Base-by-base conservation (phyloP, 2,113 vertebrate species). In the Eulemur rufifrons region DNA sequence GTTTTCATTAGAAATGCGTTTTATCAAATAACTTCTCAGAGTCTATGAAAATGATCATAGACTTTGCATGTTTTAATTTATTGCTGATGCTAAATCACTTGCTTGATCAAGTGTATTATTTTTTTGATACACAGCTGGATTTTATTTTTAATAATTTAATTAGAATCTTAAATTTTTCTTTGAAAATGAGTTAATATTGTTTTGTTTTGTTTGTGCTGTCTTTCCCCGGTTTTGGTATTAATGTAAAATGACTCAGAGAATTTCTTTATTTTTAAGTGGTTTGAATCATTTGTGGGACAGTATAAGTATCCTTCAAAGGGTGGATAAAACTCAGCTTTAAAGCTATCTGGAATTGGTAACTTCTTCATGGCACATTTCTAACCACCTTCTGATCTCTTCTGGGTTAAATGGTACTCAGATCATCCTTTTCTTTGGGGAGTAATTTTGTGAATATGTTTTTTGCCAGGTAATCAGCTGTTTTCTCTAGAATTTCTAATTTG, bases 401-500 rank as follows among this genome's bases (percentile, higher is more conserved):
- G 14, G 61, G 42, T 3, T 71, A 59, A 69, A 77, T 13, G 6
- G 29, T 52, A 47, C 34, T 73, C 34, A 59, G 3, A 29, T 68
- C 45, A 39, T 56, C 80, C 29, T 61, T 89, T 83, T 50, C 37
- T 64, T 45, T 15, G 12, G 5, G 76, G 25, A 3, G 9, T 34
- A 71, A 66, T 82, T 86, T 73, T 71, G 39, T 83, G 61, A 77
- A 66, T 34, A 64, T 52, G 37, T 76, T 27, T 87, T 87, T 93
- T 73, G 8, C 76, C 61, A 92, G 27, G 6, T n/a, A 73, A 56
- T 93, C 37, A 74, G 27, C 12, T 37, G 37, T 68, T 85, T 96
- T 87, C 64, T 68, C 73, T 52, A 76, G 56, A 37, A 85, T 93
- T 96, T 93, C 59, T 88, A 74, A 74, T 64, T 95, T 21, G 77